Conservation (phyloP, 2,888 invertebrate genomes). For the Epiperipatus broadwayi region DNA sequence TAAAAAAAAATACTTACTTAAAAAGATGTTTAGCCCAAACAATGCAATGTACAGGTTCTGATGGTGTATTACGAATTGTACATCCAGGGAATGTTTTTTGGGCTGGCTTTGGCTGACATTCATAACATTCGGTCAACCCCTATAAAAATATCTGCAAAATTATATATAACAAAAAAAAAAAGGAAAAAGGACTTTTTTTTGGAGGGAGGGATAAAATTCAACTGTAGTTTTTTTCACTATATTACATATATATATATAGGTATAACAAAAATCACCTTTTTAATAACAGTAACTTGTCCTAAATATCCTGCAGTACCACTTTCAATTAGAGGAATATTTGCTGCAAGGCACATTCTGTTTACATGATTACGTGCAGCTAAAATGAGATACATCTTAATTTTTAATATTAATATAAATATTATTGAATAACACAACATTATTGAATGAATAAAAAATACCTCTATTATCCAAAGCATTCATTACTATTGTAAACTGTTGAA, state of each 20-base stretch:
- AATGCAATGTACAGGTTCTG: constrained; percentile 95
- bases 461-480: constrained; percentile 93
- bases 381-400: constrained; percentile 12
- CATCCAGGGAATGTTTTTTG: constrained; percentile 92
- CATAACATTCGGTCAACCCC: constrained; percentile 82
- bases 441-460: too few species aligned
- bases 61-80: constrained; percentile 96
- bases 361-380: constrained; percentile 85
- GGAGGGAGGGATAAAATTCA: not conserved
- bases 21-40: constrained; percentile 99
- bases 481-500: constrained; percentile 72
- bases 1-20: constrained; percentile 53
- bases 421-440: not conserved
- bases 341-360: constrained; percentile 92
- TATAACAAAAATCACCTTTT: constrained; percentile 25
- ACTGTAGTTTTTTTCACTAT: too few species aligned
- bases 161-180: constrained; percentile 7
- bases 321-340: constrained; percentile 79
- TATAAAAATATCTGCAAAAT: constrained; percentile 23
- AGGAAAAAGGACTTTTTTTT: not conserved
- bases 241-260: too few species aligned
- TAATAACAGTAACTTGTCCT: constrained; percentile 49
- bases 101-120: constrained; percentile 74
- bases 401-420: constrained; percentile 5
- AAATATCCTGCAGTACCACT: constrained; percentile 93